Conservation (phyloP, 1,140 invertebrate species). For the Thrips palmi region DNA sequence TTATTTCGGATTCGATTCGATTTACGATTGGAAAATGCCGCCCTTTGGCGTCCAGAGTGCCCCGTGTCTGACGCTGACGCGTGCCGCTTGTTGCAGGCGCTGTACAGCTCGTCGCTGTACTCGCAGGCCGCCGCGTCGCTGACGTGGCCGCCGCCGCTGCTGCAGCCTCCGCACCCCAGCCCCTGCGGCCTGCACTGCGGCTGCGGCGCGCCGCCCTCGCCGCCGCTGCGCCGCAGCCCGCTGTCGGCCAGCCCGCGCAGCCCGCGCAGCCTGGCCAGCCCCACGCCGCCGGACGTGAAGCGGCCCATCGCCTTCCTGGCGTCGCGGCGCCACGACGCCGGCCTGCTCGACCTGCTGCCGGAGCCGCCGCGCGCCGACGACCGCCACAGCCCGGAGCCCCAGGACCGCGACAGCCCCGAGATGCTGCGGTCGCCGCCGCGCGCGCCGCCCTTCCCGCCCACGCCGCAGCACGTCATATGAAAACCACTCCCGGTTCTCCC, state of each 20-base stretch:
- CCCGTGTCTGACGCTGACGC: too few relatives aligned
- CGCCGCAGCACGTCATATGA: conserved; percentile 54
- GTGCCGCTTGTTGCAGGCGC: conserved; percentile 27
- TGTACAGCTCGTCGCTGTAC: conserved; percentile 34
- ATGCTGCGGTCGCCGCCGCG: too few relatives aligned
- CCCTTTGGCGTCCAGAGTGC: too few relatives aligned
- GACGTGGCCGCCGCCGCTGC: conserved; percentile 26
- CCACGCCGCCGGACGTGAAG: conserved; percentile 14
- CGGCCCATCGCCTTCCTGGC: conserved; percentile 17
- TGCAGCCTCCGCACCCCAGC: conserved; percentile 19
- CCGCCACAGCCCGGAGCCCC: too few relatives aligned
- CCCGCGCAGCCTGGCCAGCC: not conserved
- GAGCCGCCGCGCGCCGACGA: too few relatives aligned
- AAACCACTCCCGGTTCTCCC: conserved; percentile 63
- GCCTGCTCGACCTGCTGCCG: not conserved
- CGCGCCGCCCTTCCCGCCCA: too few relatives aligned
- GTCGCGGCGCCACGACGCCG: conserved; percentile 13
- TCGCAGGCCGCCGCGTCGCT: conserved; percentile 25
- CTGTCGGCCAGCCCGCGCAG: conserved; percentile 10
- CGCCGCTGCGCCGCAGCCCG: conserved; percentile 16
- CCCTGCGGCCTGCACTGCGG: conserved; percentile 20
- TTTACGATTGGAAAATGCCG: too few relatives aligned
- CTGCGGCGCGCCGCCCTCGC: conserved; percentile 24
- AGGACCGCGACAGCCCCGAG: too few relatives aligned
- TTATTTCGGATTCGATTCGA: too few relatives aligned